Evolutionary conservation across 2,113 vertebrate species (phyloP).

Genomic region (Callionymus lyra): DNA sequence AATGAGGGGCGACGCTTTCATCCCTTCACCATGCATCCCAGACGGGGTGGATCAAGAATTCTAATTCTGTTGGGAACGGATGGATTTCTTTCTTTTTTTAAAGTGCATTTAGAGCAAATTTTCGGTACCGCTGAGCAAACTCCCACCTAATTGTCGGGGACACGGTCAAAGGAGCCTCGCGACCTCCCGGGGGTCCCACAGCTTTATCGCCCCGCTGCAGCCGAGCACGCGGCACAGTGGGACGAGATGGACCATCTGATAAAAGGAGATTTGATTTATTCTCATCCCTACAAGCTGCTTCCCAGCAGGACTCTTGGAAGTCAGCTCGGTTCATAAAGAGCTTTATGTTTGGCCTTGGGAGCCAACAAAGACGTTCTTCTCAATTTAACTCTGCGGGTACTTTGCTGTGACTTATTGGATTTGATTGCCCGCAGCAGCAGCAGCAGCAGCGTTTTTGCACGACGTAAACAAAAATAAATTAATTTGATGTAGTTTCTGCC

Average conservation of each 20-base stretch:
- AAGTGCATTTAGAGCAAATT: constrained; percentile 14
- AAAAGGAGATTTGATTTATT: constrained; percentile 41
- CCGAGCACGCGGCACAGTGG: constrained; percentile 29
- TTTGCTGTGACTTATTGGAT: constrained; percentile 11
- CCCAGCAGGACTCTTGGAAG: constrained; percentile 17
- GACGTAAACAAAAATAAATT: constrained; percentile 8
- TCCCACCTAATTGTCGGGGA: constrained; percentile 19
- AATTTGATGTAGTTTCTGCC: constrained; percentile 3
- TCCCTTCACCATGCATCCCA: constrained; percentile 58
- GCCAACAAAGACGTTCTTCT: too few relatives aligned
- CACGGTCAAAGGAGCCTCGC: constrained; percentile 9
- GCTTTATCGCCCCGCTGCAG: constrained; percentile 35
- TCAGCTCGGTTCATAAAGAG: constrained; percentile 9
- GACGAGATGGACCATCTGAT: constrained; percentile 42
- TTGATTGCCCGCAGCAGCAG: constrained; percentile 7
- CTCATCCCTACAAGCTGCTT: constrained; percentile 19
- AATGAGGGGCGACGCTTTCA: constrained; percentile 10
- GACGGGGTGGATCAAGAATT: constrained; percentile 41
- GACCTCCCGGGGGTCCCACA: constrained; percentile 7
- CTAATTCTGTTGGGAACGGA: constrained; percentile 19
- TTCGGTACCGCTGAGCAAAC: constrained; percentile 2
- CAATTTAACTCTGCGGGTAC: too few relatives aligned
- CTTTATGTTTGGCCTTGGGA: constrained; percentile 15
- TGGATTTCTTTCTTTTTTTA: neutral
- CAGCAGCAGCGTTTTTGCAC: too few relatives aligned